These are phyloP conservation scores for Esperia sulphurella DNA, from an alignment of 2,888 invertebrate genomes.

Conservation along the genomic window DNA sequence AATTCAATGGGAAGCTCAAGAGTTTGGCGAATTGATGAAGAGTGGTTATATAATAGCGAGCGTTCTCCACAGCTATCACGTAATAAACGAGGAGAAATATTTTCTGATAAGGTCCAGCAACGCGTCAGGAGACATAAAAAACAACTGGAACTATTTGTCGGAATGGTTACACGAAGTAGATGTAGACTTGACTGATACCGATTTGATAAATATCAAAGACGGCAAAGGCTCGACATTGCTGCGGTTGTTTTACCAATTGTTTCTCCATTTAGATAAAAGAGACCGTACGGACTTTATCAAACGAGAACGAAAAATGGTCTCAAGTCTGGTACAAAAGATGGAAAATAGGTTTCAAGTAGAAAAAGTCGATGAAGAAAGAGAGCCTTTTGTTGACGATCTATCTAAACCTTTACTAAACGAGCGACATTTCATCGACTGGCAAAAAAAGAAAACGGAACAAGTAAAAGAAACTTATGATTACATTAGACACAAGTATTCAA, in stretches of 20 bases:
- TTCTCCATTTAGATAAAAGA: slow-evolving; percentile 78
- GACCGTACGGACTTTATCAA: slow-evolving; percentile 77
- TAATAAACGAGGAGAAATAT: slow-evolving; percentile 78
- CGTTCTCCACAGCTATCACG: slow-evolving; percentile 77
- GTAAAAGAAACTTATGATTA: slow-evolving; percentile 63
- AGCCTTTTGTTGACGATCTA: slow-evolving; percentile 55
- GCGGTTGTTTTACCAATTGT: slow-evolving; percentile 81
- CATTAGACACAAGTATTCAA: slow-evolving; percentile 61
- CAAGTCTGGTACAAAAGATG: slow-evolving; percentile 56
- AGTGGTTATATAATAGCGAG: slow-evolving; percentile 79
- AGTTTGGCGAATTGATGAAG: slow-evolving; percentile 76
- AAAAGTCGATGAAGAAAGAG: slow-evolving; percentile 44
- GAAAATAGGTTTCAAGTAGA: slow-evolving; percentile 55
- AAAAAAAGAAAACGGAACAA: slow-evolving; percentile 67
- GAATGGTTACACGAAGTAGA: slow-evolving; percentile 76
- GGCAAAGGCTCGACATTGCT: slow-evolving; percentile 73
- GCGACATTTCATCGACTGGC: slow-evolving; percentile 78
- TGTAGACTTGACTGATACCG: slow-evolving; percentile 59
- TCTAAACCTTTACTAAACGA: slow-evolving; percentile 66
- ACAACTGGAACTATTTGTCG: slow-evolving; percentile 72
- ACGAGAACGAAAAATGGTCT: slow-evolving; percentile 62
- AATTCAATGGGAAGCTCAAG: slow-evolving; percentile 73
- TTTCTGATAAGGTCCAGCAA: slow-evolving; percentile 61
- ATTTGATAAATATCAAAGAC: slow-evolving; percentile 66
- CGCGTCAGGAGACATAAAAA: slow-evolving; percentile 56